phyloP scores from a whole-genome alignment of 2,888 invertebrate genomes.

The Netelia inedita region DNA sequence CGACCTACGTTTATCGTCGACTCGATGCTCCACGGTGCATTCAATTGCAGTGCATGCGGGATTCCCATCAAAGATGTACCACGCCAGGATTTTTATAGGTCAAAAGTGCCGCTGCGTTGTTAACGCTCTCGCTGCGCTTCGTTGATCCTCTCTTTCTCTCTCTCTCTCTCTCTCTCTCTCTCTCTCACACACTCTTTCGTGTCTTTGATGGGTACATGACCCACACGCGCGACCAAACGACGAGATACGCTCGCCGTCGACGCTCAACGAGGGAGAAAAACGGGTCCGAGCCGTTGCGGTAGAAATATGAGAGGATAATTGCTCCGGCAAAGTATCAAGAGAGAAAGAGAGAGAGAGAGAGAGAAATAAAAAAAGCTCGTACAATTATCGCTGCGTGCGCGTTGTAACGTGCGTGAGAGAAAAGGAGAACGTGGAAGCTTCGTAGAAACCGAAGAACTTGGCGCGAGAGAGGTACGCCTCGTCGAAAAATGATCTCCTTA shows the following conservation, averaged over 20 bases:
- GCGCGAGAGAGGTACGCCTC: background rate
- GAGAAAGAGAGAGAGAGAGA: slow-evolving; percentile 8
- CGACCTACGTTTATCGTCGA: slow-evolving; percentile 45
- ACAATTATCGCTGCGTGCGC: slow-evolving; percentile 21
- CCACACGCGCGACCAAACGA: slow-evolving; percentile 3
- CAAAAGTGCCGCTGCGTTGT: slow-evolving; percentile 53
- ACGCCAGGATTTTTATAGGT: slow-evolving; percentile 67
- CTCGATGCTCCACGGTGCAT: slow-evolving; percentile 40
- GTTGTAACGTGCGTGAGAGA: slow-evolving; percentile 15
- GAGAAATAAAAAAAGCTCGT: background rate
- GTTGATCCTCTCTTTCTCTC: slow-evolving; percentile 30
- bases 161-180: background rate
- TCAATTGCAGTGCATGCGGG: slow-evolving; percentile 73
- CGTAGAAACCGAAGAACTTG: background rate
- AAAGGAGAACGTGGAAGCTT: background rate
- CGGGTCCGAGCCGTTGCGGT: background rate
- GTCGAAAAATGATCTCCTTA: background rate
- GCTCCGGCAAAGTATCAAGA: background rate
- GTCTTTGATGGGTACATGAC: slow-evolving; percentile 1
- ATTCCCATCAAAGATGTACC: slow-evolving; percentile 63
- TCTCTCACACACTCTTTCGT: background rate
- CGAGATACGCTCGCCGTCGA: background rate
- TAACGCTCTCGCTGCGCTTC: slow-evolving; percentile 43
- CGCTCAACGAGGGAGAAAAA: background rate
- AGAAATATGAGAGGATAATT: slow-evolving; percentile 54